Percentiles rank a stretch among this genome's conserved stretches.
Conservation (phyloP, 2,888 invertebrate genomes). For the Invenusta paracnida region DNA sequence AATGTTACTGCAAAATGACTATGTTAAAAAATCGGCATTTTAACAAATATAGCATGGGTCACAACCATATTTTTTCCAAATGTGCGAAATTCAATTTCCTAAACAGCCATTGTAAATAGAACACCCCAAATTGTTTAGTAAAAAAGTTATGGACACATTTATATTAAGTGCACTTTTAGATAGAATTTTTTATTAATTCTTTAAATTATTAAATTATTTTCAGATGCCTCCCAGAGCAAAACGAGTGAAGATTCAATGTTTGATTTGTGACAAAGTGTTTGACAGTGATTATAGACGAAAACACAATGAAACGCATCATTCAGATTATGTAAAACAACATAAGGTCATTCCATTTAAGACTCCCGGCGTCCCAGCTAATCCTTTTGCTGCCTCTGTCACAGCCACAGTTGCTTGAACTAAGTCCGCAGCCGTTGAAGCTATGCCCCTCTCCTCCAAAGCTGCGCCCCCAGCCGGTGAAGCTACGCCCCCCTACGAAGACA, state of each 20-base stretch:
- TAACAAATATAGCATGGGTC: not conserved
- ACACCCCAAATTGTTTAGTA: not conserved
- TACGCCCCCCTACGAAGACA: no score
- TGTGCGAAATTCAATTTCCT: not conserved
- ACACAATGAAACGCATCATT: not conserved
- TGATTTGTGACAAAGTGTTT: not conserved
- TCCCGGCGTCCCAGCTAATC: not conserved
- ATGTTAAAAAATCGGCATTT: not conserved
- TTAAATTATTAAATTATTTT: not conserved
- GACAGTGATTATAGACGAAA: not conserved
- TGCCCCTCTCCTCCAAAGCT: not conserved
- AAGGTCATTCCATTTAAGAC: not conserved
- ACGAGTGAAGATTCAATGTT: not conserved
- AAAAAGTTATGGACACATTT: not conserved
- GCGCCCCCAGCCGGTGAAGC: no score
- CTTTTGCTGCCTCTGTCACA: not conserved
- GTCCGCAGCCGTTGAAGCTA: not conserved
- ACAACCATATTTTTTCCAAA: not conserved
- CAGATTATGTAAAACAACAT: not conserved
- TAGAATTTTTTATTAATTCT: not conserved
- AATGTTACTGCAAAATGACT: not conserved
- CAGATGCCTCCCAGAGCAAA: not conserved
- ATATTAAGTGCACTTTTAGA: not conserved
- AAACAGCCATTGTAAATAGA: not conserved
- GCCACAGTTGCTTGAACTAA: not conserved